phyloP scores from a whole-genome alignment of 2,888 invertebrate species.

The Heliconius hortense region DNA sequence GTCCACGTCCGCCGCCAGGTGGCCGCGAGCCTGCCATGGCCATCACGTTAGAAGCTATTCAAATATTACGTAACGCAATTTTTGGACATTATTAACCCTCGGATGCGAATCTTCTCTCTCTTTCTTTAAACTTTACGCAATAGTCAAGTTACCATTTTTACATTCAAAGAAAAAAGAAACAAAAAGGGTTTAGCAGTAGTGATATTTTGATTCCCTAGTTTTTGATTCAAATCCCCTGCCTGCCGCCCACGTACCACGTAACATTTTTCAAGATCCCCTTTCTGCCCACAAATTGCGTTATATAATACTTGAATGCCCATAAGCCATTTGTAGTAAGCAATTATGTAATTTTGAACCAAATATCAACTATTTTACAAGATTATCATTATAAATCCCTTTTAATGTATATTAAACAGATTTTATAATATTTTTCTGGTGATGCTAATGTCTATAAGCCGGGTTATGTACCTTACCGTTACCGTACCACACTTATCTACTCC shows the following conservation, averaged over 20 bases:
- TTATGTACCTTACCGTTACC: constrained; percentile 8
- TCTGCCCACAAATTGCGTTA: not conserved
- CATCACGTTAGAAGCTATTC: constrained; percentile 58
- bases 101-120: too few relatives aligned
- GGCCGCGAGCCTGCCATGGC: constrained; percentile 91
- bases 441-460: not conserved
- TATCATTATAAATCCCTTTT: not conserved
- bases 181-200: too few relatives aligned
- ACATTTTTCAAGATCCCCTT: not conserved
- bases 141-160: too few relatives aligned
- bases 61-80: constrained; percentile 4
- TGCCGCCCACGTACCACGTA: too few relatives aligned
- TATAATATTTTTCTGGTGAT: not conserved
- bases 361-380: too few relatives aligned
- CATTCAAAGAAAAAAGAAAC: too few relatives aligned
- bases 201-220: not conserved
- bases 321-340: not conserved
- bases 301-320: not conserved
- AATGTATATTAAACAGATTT: not conserved
- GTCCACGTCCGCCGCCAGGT: constrained; percentile 96
- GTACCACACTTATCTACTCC: constrained; percentile 25
- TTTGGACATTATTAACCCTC: not conserved
- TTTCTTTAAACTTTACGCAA: too few relatives aligned
- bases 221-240: not conserved
- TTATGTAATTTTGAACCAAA: not conserved